A percentile compares a stretch with the other conserved stretches of the same genome.
Conservation (phyloP, 2,888 invertebrate genomes). For the Baccha elongata region DNA sequence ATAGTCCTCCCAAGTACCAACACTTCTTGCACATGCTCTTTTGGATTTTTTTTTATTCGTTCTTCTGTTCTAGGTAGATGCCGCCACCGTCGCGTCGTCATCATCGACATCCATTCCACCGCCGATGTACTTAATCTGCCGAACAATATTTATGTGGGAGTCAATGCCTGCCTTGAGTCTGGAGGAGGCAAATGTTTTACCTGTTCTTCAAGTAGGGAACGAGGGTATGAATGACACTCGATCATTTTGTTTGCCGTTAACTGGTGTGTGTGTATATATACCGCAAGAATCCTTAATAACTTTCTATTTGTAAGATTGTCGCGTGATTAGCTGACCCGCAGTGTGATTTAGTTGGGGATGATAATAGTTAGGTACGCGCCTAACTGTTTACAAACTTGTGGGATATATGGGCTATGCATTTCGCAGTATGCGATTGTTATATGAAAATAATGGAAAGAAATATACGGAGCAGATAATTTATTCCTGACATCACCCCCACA, state of each 20-base stretch:
- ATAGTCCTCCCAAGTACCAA: slow-evolving; percentile 36
- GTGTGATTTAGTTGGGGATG: slow-evolving; percentile 69
- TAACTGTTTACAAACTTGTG: slow-evolving; percentile 61
- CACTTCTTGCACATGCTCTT: slow-evolving; percentile 39
- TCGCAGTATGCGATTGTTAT: not conserved
- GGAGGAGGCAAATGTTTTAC: slow-evolving; percentile 30
- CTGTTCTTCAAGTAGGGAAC: slow-evolving; percentile 36
- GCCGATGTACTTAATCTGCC: slow-evolving; percentile 49
- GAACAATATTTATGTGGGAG: slow-evolving; percentile 69
- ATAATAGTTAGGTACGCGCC: slow-evolving; percentile 48
- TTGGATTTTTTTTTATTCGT: slow-evolving; percentile 24
- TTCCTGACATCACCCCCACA: slow-evolving; percentile 57
- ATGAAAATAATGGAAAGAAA: slow-evolving; percentile 24
- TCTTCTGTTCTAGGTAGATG: slow-evolving; percentile 40
- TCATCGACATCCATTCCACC: not conserved
- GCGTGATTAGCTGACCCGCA: slow-evolving; percentile 69
- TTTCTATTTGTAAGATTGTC: slow-evolving; percentile 73
- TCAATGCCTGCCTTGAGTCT: slow-evolving; percentile 33
- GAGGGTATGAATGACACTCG: slow-evolving; percentile 39
- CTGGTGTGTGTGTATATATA: slow-evolving; percentile 41
- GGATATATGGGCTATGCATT: slow-evolving; percentile 46
- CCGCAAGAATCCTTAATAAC: slow-evolving; percentile 69
- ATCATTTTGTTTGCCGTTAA: slow-evolving; percentile 60
- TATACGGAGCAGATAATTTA: slow-evolving; percentile 67
- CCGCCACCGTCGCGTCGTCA: slow-evolving; percentile 45